Evolutionary conservation across 1,140 invertebrate species (phyloP), one percentile per base, ranked within the genome.

Genomic region (Thereuonema tuberculata): DNA sequence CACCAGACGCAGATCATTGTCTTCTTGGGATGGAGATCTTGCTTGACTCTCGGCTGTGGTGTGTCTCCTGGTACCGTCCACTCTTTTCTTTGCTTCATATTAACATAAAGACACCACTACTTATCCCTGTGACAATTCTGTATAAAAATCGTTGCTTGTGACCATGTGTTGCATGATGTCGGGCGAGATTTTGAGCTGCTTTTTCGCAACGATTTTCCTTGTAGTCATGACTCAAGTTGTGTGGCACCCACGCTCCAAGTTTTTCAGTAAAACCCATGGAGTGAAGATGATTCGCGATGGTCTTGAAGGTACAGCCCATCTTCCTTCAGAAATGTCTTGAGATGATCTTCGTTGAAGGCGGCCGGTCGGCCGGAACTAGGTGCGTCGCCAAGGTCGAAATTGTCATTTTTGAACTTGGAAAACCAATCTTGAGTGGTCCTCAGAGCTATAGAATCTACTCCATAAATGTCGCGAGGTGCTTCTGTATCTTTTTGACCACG

Each of bases 251-350:
- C 37, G 55, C 12, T 54, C 37, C 57, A 55, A 46, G n/a, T 26
- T 43, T 53, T 60, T 43, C 5, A 1, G 28, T 49, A 62, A n/a
- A n/a, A n/a, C n/a, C n/a, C n/a, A n/a, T n/a, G n/a, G n/a, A n/a
- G n/a, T n/a, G n/a, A n/a, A n/a, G n/a, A n/a, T n/a, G n/a, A 47
- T 62, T 59, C 48, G 21, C 29, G 43, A 3, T 21, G 31, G 1
- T 1, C 46, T 62, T 62, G 56, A 46, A 15, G 29, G 15, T n/a
- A n/a, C n/a, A n/a, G n/a, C n/a, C 46, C 21, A 37, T 62, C 26
- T 59, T 60, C 20, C 20, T 62, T 49, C 23, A 62, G 23, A 49
- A 59, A 31, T 29, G 26, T 20, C 15, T 58, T 61, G 21, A 61
- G 26, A 46, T 27, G 1, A 14, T 58, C 55, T 37, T 59, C 31